Evolutionary conservation across 2,113 vertebrate genomes (phyloP).

Genomic region (Pampusana beccarii): DNA sequence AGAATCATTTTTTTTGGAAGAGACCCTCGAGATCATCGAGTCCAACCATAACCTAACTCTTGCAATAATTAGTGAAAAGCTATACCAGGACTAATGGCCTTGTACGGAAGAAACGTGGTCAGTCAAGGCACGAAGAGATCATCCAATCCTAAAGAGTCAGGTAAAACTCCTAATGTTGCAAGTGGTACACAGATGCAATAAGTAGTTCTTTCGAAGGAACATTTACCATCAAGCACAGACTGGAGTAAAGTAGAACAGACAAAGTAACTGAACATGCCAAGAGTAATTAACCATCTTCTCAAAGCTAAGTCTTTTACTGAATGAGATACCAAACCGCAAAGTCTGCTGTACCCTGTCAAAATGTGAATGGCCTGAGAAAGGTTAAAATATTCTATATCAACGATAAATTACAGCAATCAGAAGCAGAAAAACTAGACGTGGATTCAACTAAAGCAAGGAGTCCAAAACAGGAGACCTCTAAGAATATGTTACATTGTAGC

Average conservation of each 20-base stretch:
- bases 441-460: background rate
- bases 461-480: background rate
- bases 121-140: background rate
- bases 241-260: background rate
- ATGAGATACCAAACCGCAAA: background rate
- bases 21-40: too few species aligned
- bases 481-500: accelerated
- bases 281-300: background rate
- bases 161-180: background rate
- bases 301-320: background rate
- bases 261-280: background rate
- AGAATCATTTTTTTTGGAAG: too few species aligned
- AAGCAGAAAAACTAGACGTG: background rate
- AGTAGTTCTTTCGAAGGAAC: background rate
- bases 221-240: background rate
- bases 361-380: background rate
- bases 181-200: background rate
- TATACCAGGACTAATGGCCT: background rate
- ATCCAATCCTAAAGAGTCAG: background rate
- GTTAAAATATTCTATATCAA: background rate
- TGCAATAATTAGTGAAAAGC: background rate
- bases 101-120: accelerated
- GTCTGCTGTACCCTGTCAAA: background rate
- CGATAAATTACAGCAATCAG: background rate
- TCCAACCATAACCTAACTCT: too few species aligned